phyloP scores from a whole-genome alignment of 2,113 vertebrate species.

The Gila orcuttii region DNA sequence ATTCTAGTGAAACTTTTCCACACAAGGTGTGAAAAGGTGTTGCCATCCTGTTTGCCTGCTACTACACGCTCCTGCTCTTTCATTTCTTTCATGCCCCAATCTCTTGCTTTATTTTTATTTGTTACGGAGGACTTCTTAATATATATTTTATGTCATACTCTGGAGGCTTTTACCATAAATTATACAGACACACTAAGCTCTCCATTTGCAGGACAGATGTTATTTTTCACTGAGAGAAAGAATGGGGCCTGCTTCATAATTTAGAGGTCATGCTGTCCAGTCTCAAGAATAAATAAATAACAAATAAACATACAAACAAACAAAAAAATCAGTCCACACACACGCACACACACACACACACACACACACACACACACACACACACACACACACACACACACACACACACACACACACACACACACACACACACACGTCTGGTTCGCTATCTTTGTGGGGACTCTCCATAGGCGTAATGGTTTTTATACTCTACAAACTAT shows the following conservation, averaged over 20 bases:
- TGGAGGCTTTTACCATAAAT: constrained; percentile 84
- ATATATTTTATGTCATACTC: constrained; percentile 79
- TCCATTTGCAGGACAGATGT: constrained; percentile 81
- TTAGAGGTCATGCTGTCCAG: constrained; percentile 73
- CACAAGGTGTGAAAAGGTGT: too few species aligned
- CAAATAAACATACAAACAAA: constrained; percentile 59
- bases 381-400: neutral
- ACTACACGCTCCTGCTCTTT: neutral
- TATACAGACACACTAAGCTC: constrained; percentile 81
- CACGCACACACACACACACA: constrained; percentile 44
- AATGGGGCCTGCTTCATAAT: constrained; percentile 79
- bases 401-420: constrained; percentile 4
- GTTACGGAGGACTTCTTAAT: constrained; percentile 66
- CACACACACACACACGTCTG: too few species aligned
- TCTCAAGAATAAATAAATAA: constrained; percentile 72
- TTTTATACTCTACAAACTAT: too few species aligned
- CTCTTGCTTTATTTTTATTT: constrained; percentile 67
- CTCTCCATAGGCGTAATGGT: too few species aligned
- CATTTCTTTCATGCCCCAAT: constrained; percentile 44
- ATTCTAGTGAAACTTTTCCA: too few species aligned
- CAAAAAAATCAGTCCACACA: constrained; percentile 57
- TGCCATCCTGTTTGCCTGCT: too few species aligned
- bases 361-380: constrained; percentile 1
- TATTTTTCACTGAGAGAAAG: constrained; percentile 79
- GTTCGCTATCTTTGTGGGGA: too few species aligned